Evolutionary conservation across 2,888 invertebrate genomes (phyloP).

Genomic region (Epinotia bilunana): DNA sequence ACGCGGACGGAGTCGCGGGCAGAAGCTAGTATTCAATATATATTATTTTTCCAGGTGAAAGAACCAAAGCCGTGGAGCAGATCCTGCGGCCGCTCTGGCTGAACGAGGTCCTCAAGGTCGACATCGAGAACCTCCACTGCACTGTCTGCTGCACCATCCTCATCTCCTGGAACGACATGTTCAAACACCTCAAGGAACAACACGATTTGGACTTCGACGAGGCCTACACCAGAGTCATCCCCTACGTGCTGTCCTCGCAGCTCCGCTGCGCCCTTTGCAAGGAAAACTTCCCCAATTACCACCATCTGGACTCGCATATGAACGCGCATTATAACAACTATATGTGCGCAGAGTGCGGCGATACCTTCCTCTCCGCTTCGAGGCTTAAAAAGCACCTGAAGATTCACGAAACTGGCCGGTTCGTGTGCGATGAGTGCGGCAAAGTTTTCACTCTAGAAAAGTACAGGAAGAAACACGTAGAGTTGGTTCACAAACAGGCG

Average conservation of each 20-base stretch:
- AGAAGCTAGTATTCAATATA: neutral
- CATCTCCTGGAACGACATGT: conserved; percentile 62
- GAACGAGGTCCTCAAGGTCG: conserved; percentile 67
- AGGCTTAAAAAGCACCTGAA: conserved; percentile 67
- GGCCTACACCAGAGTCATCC: conserved; percentile 61
- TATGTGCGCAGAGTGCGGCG: conserved; percentile 68
- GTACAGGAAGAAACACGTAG: conserved; percentile 63
- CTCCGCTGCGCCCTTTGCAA: conserved; percentile 63
- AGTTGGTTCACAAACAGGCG: conserved; percentile 56
- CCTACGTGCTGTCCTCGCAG: conserved; percentile 55
- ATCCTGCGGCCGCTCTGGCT: conserved; percentile 61
- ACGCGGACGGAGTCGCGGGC: too few species aligned
- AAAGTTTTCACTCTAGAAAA: conserved; percentile 72
- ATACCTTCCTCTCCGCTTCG: conserved; percentile 57
- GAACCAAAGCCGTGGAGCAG: conserved; percentile 55
- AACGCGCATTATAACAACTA: conserved; percentile 70
- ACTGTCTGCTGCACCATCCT: conserved; percentile 55
- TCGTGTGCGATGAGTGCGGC: conserved; percentile 71
- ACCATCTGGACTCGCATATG: conserved; percentile 68
- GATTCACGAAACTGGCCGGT: conserved; percentile 72
- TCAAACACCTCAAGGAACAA: conserved; percentile 58
- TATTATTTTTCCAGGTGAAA: conserved; percentile 44
- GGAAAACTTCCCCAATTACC: conserved; percentile 55
- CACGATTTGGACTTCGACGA: conserved; percentile 59
- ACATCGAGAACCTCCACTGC: conserved; percentile 62